A percentile compares a stretch with the other conserved stretches of the same genome.
These are phyloP conservation scores for Dipodomys spectabilis DNA, from an alignment of 2,113 vertebrate species.

Conservation along the genomic window DNA sequence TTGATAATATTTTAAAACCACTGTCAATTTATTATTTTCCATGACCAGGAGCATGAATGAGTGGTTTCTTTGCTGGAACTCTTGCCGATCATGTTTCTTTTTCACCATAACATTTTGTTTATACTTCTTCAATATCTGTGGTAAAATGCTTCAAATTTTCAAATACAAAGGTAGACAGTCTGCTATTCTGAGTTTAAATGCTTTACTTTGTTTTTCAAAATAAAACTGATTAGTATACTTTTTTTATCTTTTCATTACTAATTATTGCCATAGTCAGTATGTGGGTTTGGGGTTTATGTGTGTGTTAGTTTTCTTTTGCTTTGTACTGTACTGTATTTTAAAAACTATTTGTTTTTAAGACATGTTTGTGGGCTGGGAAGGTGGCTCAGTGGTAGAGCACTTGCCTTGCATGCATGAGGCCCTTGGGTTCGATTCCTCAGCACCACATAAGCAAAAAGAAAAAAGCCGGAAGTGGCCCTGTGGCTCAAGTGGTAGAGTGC, in stretches of 20 bases:
- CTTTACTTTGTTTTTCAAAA: neutral
- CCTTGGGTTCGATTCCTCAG: too few species aligned
- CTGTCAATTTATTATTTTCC: neutral
- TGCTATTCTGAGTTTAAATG: slow-evolving; percentile 21
- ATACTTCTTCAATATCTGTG: neutral
- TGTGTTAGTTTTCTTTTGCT: slow-evolving; percentile 24
- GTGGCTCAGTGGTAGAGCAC: too few species aligned
- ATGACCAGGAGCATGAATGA: neutral
- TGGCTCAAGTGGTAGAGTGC: too few species aligned
- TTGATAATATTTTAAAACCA: neutral
- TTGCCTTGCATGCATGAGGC: too few species aligned
- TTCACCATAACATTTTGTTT: neutral
- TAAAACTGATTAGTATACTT: neutral
- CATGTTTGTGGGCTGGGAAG: too few species aligned
- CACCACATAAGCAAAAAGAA: too few species aligned
- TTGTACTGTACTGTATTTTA: neutral
- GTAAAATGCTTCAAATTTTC: neutral
- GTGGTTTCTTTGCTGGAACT: neutral
- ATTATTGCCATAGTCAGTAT: too few species aligned
- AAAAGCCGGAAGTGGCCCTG: too few species aligned
- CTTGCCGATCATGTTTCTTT: neutral
- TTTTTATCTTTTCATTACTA: too few species aligned
- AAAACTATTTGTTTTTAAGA: neutral
- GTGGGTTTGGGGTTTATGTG: too few species aligned
- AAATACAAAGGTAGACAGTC: slow-evolving; percentile 1